Base-by-base conservation (phyloP, 2,888 invertebrate species). In the Apodemia zela region DNA sequence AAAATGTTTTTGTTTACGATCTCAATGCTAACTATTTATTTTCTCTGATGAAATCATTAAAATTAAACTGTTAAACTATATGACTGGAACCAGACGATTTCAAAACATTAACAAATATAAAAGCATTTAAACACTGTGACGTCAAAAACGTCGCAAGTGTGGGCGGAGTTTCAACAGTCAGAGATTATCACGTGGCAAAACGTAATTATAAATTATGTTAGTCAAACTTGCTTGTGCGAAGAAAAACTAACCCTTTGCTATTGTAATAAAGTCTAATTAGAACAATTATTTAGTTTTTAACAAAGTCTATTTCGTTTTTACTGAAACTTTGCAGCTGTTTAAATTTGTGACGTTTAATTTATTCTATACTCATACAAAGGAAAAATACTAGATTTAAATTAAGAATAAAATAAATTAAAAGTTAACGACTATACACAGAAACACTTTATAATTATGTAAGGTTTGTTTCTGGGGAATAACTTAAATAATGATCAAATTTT, bases 131-230 rank as follows among this genome's bases (percentile, higher is more conserved):
- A 66, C 63, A 69, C 60, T 61, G 72, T 79, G 78, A 80, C 77
- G 78, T 76, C 64, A 67, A 15, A 59, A 49, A 63, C 61, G 68
- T 68, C 71, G 59, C 65, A 54, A 49, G 74, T 73, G 82, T 80
- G 73, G 78, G 79, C 61, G 74, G 71, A 67, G 65, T 66, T 67
- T 69, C 71, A 73, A 72, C 76, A 80, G 78, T 79, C 78, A 77
- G 73, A 71, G 67, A 65, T 71, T 76, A 15, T 54, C 78, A 80
- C 76, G 75, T 72, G 78, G 75, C 63, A 70, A 72, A 72, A 78
- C 80, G 76, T 77, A 80, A 80, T 82, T 80, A 80, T 77, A 78
- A 73, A 72, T 73, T 71, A 71, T 74, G 75, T 72, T 75, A 71
- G 10, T 45, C 45, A 66, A 47, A 21, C 42, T 64, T 13, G 3